A percentile compares a stretch with the other conserved stretches of the same genome.
Evolutionary conservation across 2,888 invertebrate genomes (phyloP).

Genomic region (Cryptophagus acutangulus): DNA sequence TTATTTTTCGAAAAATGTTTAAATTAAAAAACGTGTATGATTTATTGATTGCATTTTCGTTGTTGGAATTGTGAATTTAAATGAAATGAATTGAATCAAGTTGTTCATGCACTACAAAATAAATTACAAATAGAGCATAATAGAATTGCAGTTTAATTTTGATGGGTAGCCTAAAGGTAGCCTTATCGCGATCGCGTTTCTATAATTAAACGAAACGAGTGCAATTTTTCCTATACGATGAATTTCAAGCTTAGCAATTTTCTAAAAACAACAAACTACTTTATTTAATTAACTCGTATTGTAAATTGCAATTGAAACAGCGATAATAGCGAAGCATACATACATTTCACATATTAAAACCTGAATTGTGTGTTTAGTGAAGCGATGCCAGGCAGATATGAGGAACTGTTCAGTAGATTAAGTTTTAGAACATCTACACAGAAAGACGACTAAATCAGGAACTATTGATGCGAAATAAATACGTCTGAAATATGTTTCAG

Average conservation of each 20-base stretch:
- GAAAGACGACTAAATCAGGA: constrained; percentile 33
- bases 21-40: too few relatives aligned
- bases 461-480: constrained; percentile 31
- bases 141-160: constrained; percentile 8
- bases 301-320: too few relatives aligned
- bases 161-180: too few relatives aligned
- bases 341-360: constrained; percentile 8
- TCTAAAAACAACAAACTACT: too few relatives aligned
- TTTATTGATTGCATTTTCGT: too few relatives aligned
- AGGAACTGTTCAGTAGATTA: constrained; percentile 28
- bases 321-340: too few relatives aligned
- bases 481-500: constrained; percentile 30
- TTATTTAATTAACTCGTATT: too few relatives aligned
- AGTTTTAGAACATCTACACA: constrained; percentile 29
- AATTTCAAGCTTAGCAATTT: too few relatives aligned
- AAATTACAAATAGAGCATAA: constrained; percentile 10
- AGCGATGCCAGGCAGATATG: constrained; percentile 7
- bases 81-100: constrained; percentile 6
- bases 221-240: too few relatives aligned
- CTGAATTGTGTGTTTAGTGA: constrained; percentile 10
- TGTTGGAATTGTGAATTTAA: constrained; percentile 10
- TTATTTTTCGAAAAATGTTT: too few relatives aligned
- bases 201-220: too few relatives aligned
- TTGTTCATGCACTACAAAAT: constrained; percentile 5
- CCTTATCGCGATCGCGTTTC: too few relatives aligned